Base-by-base conservation (phyloP, 2,888 invertebrate species). In the Sarcophaga rosellei region DNA sequence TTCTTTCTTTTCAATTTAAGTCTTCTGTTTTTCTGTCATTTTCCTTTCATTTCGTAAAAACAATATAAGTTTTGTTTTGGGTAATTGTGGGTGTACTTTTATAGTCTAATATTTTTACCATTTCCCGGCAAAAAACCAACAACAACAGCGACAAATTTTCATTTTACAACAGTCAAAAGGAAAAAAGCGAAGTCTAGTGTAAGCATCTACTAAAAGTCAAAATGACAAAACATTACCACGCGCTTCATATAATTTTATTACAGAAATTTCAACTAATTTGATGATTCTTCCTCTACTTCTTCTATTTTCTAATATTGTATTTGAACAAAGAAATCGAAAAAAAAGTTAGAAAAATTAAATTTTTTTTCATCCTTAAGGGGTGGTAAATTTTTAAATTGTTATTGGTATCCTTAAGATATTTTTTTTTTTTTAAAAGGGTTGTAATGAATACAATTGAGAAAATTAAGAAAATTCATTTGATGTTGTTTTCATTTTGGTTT, bases 191-290 rank as follows among this genome's bases (percentile, higher is more conserved):
- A 62, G 35, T 73, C 66, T 59, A 25, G 8, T n/a, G 35, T 10
- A 45, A 47, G 53, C 4, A 17, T 15, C 53, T 53, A 53, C 53
- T 25, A 74, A 80, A 62, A 76, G 6, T 69, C 23, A 62, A 68
- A 84, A 76, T 68, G 35, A 65, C 76, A 59, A 78, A 74, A 84
- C 88, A 88, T 90, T 87, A 79, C 76, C 81, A 73, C 75, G 89
- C 89, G 91, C 91, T 89, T 91, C 91, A 91, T 90, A 91, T 90
- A 91, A 90, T 91, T 91, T 91, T 90, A 91, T 91, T 90, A 90
- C 87, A 82, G 88, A 89, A 87, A 88, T 88, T 89, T 89, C 88
- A 81, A 88, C 89, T 90, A 90, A 89, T 89, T 90, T 88, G 69
- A 77, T 86, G 68, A 69, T 84, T 73, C 70, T 78, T 74, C 81